These are phyloP conservation scores for Drosophila prolongata DNA, from an alignment of 2,888 invertebrate genomes.

Conservation along the genomic window DNA sequence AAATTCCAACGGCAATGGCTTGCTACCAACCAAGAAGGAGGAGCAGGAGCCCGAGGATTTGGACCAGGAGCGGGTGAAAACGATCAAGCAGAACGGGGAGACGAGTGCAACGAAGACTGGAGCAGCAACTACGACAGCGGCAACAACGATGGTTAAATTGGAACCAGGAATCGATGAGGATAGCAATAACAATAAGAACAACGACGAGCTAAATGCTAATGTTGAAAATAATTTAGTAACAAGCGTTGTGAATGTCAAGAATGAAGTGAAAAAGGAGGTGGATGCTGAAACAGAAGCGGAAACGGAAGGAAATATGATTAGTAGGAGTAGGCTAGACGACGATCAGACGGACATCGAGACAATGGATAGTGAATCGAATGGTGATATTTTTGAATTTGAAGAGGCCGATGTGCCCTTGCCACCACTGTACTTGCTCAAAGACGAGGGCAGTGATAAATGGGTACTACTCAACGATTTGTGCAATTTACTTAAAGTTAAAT, in stretches of 20 bases:
- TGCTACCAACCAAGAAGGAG: constrained; percentile 21
- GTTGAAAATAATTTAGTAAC: constrained; percentile 56
- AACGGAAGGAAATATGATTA: constrained; percentile 9
- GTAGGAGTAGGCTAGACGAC: constrained; percentile 25
- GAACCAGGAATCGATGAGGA: constrained; percentile 61
- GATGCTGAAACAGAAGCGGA: constrained; percentile 35
- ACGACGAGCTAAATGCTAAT: constrained; percentile 54
- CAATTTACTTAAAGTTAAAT: constrained; percentile 91
- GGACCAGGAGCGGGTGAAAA: constrained; percentile 24
- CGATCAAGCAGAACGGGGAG: constrained; percentile 67
- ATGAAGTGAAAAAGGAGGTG: constrained; percentile 63
- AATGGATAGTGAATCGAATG: constrained; percentile 75
- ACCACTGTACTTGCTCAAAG: constrained; percentile 90
- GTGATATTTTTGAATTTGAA: constrained; percentile 91
- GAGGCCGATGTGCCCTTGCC: constrained; percentile 92
- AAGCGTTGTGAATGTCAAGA: constrained; percentile 73
- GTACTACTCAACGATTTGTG: constrained; percentile 92
- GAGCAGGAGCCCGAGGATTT: constrained; percentile 26
- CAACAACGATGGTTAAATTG: constrained; percentile 55
- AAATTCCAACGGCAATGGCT: constrained; percentile 25
- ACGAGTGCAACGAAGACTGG: constrained; percentile 71
- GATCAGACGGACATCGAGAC: constrained; percentile 51
- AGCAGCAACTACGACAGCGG: constrained; percentile 29
- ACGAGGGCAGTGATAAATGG: constrained; percentile 90
- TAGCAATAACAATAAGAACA: constrained; percentile 58